Evolutionary conservation across 1,140 invertebrate genomes (phyloP).

Genomic region (Ectropis grisescens): DNA sequence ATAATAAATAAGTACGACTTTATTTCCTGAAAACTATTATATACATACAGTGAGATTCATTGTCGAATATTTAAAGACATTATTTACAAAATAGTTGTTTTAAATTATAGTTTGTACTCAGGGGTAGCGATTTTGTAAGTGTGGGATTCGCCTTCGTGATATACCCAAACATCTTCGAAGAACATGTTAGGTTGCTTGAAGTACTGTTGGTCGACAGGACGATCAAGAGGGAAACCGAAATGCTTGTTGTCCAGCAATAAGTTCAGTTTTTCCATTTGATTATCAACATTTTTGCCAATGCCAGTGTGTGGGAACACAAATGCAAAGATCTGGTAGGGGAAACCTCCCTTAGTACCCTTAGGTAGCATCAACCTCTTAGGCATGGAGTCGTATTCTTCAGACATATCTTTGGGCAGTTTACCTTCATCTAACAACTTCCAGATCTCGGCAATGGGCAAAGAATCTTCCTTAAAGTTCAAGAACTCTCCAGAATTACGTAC

Average conservation of each 20-base stretch:
- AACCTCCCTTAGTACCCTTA: conserved; percentile 75
- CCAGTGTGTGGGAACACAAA: conserved; percentile 70
- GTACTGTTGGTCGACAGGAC: conserved; percentile 69
- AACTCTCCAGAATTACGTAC: conserved; percentile 77
- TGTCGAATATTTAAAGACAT: too few relatives aligned
- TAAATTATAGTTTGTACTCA: too few relatives aligned
- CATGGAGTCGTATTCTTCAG: conserved; percentile 69
- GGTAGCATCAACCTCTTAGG: conserved; percentile 78
- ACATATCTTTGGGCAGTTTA: conserved; percentile 66
- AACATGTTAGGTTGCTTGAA: conserved; percentile 77
- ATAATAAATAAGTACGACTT: too few relatives aligned
- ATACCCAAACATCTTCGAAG: conserved; percentile 75
- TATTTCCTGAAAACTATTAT: too few relatives aligned
- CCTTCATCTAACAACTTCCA: conserved; percentile 70
- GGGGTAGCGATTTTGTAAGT: conserved; percentile 16
- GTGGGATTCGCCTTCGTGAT: conserved; percentile 71
- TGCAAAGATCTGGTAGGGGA: conserved; percentile 76
- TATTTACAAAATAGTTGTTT: too few relatives aligned
- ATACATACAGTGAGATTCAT: too few relatives aligned
- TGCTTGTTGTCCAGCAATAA: conserved; percentile 62
- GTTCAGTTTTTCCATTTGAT: conserved; percentile 13
- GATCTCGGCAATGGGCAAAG: conserved; percentile 72
- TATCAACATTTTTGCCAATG: conserved; percentile 20
- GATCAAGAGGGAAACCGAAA: conserved; percentile 79
- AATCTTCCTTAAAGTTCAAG: conserved; percentile 73